Evolutionary conservation across 2,113 vertebrate genomes (phyloP).

Genomic region (Zosterops hypoxanthus): DNA sequence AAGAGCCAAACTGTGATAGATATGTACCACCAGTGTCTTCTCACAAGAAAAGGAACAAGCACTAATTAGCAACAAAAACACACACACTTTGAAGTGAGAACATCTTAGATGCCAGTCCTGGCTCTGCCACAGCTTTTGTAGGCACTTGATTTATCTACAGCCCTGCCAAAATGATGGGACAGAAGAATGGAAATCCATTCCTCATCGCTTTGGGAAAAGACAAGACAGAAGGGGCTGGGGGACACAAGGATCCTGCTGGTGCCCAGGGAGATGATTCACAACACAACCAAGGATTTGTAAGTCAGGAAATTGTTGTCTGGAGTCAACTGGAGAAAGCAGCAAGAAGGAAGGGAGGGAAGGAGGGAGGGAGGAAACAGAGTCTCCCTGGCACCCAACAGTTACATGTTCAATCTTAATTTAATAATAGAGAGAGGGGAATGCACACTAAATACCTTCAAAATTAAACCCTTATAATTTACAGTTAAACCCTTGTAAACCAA

Average conservation of each 20-base stretch:
- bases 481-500: neutral
- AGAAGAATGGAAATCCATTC: neutral
- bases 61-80: neutral
- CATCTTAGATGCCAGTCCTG: neutral
- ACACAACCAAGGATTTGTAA: neutral
- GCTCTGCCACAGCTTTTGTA: neutral
- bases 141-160: neutral
- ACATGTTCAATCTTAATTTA: neutral
- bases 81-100: neutral
- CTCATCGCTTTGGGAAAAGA: neutral
- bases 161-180: neutral
- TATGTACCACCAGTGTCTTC: neutral
- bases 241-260: neutral
- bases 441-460: neutral
- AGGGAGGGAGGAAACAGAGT: neutral
- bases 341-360: neutral
- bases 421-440: neutral
- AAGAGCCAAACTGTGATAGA: neutral
- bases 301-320: neutral
- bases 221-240: neutral
- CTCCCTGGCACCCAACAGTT: neutral
- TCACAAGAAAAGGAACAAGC: neutral
- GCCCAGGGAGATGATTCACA: neutral
- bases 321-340: neutral
- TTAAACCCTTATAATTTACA: neutral